A percentile compares a stretch with the other conserved stretches of the same genome.
Conservation (phyloP, 2,888 invertebrate species). For the Escarpia spicata region DNA sequence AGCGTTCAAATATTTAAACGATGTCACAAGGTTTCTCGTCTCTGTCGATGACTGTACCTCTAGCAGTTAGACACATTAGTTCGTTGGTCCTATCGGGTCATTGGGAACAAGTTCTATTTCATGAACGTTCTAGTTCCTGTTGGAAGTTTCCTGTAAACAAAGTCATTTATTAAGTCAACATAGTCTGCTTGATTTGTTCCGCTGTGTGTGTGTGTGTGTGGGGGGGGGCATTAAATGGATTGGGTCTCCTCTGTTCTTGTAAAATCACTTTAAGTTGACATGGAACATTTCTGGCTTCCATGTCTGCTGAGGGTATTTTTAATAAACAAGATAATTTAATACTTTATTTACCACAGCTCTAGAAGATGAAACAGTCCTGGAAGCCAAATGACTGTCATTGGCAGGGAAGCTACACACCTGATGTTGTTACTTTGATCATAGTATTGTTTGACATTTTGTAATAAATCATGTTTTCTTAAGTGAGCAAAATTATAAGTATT, state of each 20-base stretch:
- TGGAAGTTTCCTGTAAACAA: background rate
- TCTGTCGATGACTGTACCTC: background rate
- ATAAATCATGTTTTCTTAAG: background rate
- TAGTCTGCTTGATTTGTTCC: background rate
- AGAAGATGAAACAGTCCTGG: background rate
- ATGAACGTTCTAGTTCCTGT: background rate
- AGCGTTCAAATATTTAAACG: background rate
- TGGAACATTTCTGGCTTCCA: background rate
- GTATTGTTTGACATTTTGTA: background rate
- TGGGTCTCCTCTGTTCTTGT: background rate
- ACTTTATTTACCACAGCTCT: background rate
- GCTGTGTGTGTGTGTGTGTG: too few species aligned
- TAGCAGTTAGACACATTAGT: background rate
- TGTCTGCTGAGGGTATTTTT: background rate
- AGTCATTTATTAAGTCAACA: slow-evolving; percentile 9
- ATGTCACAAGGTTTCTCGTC: background rate
- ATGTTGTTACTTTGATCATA: background rate
- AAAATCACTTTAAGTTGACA: background rate
- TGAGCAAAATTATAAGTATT: background rate
- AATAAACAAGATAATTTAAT: background rate
- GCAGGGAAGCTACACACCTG: background rate
- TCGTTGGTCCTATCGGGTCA: background rate
- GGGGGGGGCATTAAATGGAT: background rate
- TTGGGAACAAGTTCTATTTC: background rate
- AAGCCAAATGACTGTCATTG: background rate